Evolutionary conservation across 2,797 vertebrate species (phyloP), one percentile per base, ranked within the genome.

Genomic region (Catostomus latipinnis): DNA sequence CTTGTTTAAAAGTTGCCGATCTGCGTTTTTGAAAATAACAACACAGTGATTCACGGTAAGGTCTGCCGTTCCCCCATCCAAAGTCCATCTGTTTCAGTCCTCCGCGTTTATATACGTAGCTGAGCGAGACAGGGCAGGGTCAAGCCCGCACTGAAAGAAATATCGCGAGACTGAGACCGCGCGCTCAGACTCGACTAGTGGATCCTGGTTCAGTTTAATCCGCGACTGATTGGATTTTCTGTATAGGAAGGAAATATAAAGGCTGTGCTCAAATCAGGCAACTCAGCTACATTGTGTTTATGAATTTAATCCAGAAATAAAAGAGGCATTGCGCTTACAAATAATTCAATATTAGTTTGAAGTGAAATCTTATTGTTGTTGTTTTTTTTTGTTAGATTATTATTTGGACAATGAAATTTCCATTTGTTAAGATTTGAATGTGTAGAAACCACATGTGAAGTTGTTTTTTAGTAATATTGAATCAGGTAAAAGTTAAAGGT

Each of bases 101-200:
- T 93, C 85, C 94, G 94, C 95, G 95, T 97, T 97, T 98, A 98
- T 98, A 98, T 98, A 98, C 96, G 91, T 94, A 97, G 95, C 96
- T 96, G 96, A 93, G 93, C 92, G 93, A 93, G 94, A 95, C 91
- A 94, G 94, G 93, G 93, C 92, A 94, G 93, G 91, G 90, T 92
- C 92, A 91, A 82, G 70, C 57, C 67, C 77, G 82, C 66, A 5
- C 88, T 65, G 0, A 90, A 91, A 89, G 90, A 93, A 89, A 89
- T 69, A 85, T 91, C 81, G 56, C 62, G 60, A 0, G 72, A 71
- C n/a, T 6, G 48, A 18, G 16, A 18, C 70, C 76, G 82, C 52
- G 50, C 13, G 68, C 0, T 69, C 34, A 34, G 34, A 34, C 14
- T 8, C 12, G 43, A 10, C 22, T 5, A 67, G 14, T 54, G 8